Base-by-base conservation (phyloP, 2,113 vertebrate genomes). In the Phyllopteryx taeniolatus region DNA sequence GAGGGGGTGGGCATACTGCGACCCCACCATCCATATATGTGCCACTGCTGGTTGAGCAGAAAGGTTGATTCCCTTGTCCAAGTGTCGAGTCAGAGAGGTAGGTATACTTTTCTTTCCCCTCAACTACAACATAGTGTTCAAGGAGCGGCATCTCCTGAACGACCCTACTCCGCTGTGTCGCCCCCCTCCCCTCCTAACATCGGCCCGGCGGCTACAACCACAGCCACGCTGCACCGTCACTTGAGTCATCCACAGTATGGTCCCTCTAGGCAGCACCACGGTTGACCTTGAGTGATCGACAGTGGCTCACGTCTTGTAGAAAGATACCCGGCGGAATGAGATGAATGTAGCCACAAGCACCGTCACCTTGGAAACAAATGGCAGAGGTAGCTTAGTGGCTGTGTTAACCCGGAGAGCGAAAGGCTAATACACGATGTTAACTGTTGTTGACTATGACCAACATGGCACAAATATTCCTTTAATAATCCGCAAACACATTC, bases 1-100 rank as follows among this genome's bases (percentile, higher is more conserved):
- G 86, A 83, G 77, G 86, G 80, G 77, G 80, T 85, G 83, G 81
- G 87, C 90, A 91, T 90, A 15, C 82, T 89, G 88, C 78, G 76
- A 79, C 79, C 80, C 86, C 87, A 91, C 90, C 88, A 91, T 89
- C 88, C 86, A 91, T 86, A 84, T 75, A 91, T 67, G 78, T 68
- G 75, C 70, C 67, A 83, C 78, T 71, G 10, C 72, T 71, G n/a
- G 67, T 71, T 71, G 33, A 67, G 77, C 80, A 84, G 64, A 70
- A 71, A 73, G 71, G 63, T 76, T 63, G 74, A 14, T 75, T 63
- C 69, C n/a, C 62, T 46, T 15, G 74, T 82, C 66, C 46, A 31
- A 63, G 35, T 4, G 71, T 63, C 67, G 33, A 51, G 67, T 81
- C 71, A 71, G 78, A 67, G 70, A 74, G 64, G 73, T 42, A 59